Conservation (phyloP, 2,888 invertebrate species). For the Andrena minutula region DNA sequence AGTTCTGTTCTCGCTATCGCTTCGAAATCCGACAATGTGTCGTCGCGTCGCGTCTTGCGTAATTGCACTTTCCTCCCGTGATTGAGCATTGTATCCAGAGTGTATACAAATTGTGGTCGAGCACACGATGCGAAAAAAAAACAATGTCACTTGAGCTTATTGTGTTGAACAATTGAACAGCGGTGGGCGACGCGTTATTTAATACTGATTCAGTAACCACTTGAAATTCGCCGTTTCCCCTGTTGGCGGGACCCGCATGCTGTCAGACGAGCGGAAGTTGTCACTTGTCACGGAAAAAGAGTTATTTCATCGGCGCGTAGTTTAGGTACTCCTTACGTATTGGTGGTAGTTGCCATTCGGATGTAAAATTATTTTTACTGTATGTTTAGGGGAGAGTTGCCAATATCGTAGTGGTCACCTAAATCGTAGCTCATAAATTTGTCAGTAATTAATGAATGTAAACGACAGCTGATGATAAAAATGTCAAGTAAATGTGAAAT, state of each 20-base stretch:
- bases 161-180: slow-evolving; percentile 40
- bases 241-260: not conserved
- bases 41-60: slow-evolving; percentile 41
- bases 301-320: not conserved
- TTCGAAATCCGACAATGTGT: slow-evolving; percentile 38
- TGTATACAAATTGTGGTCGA: slow-evolving; percentile 30
- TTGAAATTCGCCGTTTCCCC: slow-evolving; percentile 5
- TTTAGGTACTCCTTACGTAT: not conserved
- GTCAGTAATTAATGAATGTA: too few relatives aligned
- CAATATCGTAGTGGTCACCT: too few relatives aligned
- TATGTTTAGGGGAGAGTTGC: too few relatives aligned
- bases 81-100: slow-evolving; percentile 43
- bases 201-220: not conserved
- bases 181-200: slow-evolving; percentile 38
- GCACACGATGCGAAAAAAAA: slow-evolving; percentile 9
- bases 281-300: slow-evolving; percentile 6
- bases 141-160: slow-evolving; percentile 38
- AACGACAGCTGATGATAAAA: too few relatives aligned
- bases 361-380: not conserved
- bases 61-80: slow-evolving; percentile 27
- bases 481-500: too few relatives aligned
- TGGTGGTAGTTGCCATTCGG: not conserved
- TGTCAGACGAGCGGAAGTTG: slow-evolving; percentile 9
- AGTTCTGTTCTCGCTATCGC: slow-evolving; percentile 43
- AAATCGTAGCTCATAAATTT: too few relatives aligned